These are phyloP conservation scores for Zapus hudsonius DNA, from an alignment of 2,113 vertebrate species.

Conservation along the genomic window DNA sequence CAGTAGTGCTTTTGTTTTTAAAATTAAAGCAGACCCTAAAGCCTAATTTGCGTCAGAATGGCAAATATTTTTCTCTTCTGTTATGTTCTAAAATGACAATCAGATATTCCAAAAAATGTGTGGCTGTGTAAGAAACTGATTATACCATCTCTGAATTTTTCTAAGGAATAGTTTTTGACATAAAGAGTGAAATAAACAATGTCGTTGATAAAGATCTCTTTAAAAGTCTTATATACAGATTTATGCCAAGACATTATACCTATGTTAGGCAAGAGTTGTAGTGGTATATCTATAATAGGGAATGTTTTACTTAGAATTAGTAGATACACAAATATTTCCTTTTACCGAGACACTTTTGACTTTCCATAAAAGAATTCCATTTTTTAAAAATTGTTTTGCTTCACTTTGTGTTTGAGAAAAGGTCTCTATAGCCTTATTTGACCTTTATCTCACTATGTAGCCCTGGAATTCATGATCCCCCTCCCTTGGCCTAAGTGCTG, in stretches of 20 bases:
- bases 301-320: not conserved
- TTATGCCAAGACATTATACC: not conserved
- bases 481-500: not conserved
- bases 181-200: not conserved
- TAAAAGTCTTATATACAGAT: not conserved
- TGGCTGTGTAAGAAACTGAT: not conserved
- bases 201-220: not conserved
- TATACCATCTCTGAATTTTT: not conserved
- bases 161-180: not conserved
- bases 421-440: not conserved
- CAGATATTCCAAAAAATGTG: slow-evolving; percentile 59
- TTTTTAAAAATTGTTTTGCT: not conserved
- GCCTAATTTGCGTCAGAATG: slow-evolving; percentile 70
- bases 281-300: not conserved
- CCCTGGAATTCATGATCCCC: not conserved
- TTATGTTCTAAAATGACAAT: slow-evolving; percentile 70
- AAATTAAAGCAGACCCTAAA: slow-evolving; percentile 77
- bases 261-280: not conserved
- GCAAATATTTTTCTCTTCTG: slow-evolving; percentile 70
- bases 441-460: not conserved
- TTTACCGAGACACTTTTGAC: slow-evolving; percentile 16
- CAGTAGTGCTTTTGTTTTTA: slow-evolving; percentile 85
- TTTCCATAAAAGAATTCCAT: not conserved
- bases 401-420: not conserved
- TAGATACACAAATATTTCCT: not conserved